phyloP scores from a whole-genome alignment of 2,797 vertebrate species.

The Dermochelys coriacea region DNA sequence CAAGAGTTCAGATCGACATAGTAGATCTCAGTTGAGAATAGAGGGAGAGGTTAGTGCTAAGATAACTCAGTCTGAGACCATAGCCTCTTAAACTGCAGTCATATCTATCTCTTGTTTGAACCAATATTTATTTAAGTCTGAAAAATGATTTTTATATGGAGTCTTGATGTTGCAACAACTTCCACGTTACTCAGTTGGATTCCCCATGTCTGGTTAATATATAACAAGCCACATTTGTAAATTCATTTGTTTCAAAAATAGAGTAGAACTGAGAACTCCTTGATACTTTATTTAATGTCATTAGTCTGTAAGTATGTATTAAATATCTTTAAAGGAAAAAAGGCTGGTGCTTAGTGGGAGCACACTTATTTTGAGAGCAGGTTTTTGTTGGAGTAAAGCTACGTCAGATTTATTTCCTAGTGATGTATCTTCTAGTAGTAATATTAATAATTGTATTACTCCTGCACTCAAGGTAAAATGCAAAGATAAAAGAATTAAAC shows the following conservation, averaged over 20 bases:
- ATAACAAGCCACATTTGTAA: slow-evolving; percentile 52
- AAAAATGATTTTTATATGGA: slow-evolving; percentile 62
- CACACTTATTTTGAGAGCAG: not conserved
- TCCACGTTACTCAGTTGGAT: slow-evolving; percentile 67
- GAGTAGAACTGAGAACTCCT: not conserved
- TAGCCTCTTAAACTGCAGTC: slow-evolving; percentile 53
- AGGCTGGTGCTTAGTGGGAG: accelerated
- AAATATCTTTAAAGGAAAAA: not conserved
- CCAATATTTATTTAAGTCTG: slow-evolving; percentile 66
- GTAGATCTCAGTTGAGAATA: not conserved
- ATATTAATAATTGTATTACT: not conserved
- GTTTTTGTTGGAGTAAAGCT: not conserved
- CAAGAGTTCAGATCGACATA: not conserved
- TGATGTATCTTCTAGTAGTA: not conserved
- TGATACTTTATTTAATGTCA: not conserved
- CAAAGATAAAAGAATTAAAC: slow-evolving; percentile 21
- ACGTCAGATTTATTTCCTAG: not conserved
- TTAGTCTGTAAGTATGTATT: not conserved
- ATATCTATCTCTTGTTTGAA: slow-evolving; percentile 57
- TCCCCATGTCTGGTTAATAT: slow-evolving; percentile 71
- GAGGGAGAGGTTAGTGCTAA: slow-evolving; percentile 8
- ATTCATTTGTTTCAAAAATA: slow-evolving; percentile 11
- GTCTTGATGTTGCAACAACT: slow-evolving; percentile 64
- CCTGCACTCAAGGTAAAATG: not conserved
- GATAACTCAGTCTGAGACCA: slow-evolving; percentile 11